Evolutionary conservation across 2,888 invertebrate species (phyloP), one percentile per base, ranked within the genome.

Genomic region (Maniola hyperantus): DNA sequence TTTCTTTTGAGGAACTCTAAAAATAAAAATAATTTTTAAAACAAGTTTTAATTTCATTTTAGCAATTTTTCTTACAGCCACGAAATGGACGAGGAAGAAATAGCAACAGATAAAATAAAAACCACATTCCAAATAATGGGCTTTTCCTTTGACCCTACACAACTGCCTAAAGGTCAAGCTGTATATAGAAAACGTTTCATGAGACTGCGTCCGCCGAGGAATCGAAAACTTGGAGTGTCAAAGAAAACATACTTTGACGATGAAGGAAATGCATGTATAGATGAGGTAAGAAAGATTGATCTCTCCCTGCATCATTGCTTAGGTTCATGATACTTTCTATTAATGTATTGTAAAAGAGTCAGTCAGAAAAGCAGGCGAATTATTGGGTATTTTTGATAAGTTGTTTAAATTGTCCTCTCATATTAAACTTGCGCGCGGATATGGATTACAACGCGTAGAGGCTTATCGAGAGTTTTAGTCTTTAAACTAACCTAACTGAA

Each of bases 41-140:
- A 26, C 26, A 46, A 5, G n/a, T 15, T 2, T 8, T 48, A 2
- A 15, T 18, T 18, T 6, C 2, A 48, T 48, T 48, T 48, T 7
- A 8, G 15, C 18, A 18, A 54, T 36, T 36, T 54, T 8, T 7
- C 13, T 87, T 90, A 67, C 76, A 94, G 94, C 73, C 94, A 94
- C 70, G 94, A 94, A 82, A 80, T 88, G 0, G 89, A 90, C 46
- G 83, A 84, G 8, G 93, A 93, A 46, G 94, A 93, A 71, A 77
- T 79, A n/a, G 82, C 81, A 4, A 82, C 88, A n/a, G 93, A 94
- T 69, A 93, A 93, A 66, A 93, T 95, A 13, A 94, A 94, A 74
- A 91, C 93, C 13, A 95, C 95, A 0, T 95, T 96, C 75, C 93
- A 94, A 73, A 83, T 95, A 65, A 94, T 96, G 93, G 95, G 95